Conservation (phyloP, 1,140 invertebrate genomes). For the Micrasema minimum region DNA sequence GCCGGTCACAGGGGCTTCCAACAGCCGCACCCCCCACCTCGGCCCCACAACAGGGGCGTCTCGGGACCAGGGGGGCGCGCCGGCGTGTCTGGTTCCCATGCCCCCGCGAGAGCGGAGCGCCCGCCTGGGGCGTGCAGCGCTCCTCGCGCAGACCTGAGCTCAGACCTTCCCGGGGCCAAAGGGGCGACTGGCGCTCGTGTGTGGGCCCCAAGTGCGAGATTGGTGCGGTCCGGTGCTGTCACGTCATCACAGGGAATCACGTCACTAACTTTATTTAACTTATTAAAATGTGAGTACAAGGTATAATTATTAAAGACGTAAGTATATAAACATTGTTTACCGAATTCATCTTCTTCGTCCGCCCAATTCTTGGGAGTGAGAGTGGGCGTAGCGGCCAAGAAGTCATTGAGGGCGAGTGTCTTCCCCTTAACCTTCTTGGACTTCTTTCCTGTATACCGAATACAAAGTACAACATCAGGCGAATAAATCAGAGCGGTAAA, state of each 20-base stretch:
- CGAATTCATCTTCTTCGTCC: constrained; percentile 64
- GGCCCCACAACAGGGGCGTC: constrained; percentile 56
- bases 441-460: constrained; percentile 63
- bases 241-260: constrained; percentile 65
- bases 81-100: constrained; percentile 65
- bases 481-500: background rate
- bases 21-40: constrained; percentile 57
- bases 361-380: constrained; percentile 63
- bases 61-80: constrained; percentile 55
- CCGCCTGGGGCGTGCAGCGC: constrained; percentile 64
- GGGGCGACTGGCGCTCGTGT: constrained; percentile 61
- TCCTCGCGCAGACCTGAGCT: constrained; percentile 61
- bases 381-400: constrained; percentile 63
- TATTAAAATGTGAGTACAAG: background rate
- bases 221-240: constrained; percentile 64
- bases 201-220: constrained; percentile 67
- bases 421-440: constrained; percentile 67
- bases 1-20: constrained; percentile 66
- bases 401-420: constrained; percentile 63
- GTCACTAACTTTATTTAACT: too few relatives aligned
- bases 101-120: constrained; percentile 62
- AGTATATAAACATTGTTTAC: constrained; percentile 59
- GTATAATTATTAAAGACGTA: too few relatives aligned
- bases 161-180: constrained; percentile 66
- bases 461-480: background rate